Conservation (phyloP, 2,113 vertebrate species). For the Vidua chalybeata region DNA sequence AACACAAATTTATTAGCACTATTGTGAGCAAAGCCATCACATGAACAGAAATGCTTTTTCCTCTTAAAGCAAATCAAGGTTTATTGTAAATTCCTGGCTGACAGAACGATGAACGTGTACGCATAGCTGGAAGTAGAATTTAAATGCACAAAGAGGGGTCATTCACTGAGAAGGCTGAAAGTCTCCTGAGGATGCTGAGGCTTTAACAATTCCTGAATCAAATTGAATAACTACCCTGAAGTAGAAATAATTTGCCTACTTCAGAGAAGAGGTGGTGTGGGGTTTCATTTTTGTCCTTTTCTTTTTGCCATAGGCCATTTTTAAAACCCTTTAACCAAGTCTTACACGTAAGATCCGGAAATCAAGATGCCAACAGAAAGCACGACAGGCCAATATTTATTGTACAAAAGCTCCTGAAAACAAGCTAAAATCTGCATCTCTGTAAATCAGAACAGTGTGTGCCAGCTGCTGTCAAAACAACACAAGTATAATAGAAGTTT, state of each 20-base stretch:
- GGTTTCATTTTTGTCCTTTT: not conserved
- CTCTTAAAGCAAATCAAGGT: not conserved
- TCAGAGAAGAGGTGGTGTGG: not conserved
- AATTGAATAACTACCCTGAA: not conserved
- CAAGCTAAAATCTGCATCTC: not conserved
- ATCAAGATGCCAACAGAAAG: not conserved
- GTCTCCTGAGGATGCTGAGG: not conserved
- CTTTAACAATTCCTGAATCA: conserved; percentile 20
- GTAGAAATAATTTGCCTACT: not conserved
- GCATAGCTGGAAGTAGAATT: not conserved
- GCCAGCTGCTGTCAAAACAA: not conserved
- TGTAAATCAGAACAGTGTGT: not conserved
- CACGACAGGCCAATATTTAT: not conserved
- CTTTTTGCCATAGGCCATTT: not conserved
- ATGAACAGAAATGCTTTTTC: not conserved
- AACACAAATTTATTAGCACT: not conserved
- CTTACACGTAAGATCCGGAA: not conserved
- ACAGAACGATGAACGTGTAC: accelerated
- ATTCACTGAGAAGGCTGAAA: not conserved
- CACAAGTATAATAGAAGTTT: not conserved
- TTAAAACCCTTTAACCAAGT: not conserved
- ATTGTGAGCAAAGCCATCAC: not conserved
- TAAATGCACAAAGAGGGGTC: not conserved
- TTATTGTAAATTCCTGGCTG: not conserved
- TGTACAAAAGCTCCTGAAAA: not conserved